Evolutionary conservation across 2,113 vertebrate genomes (phyloP).

Genomic region (Corythornis cristatus): DNA sequence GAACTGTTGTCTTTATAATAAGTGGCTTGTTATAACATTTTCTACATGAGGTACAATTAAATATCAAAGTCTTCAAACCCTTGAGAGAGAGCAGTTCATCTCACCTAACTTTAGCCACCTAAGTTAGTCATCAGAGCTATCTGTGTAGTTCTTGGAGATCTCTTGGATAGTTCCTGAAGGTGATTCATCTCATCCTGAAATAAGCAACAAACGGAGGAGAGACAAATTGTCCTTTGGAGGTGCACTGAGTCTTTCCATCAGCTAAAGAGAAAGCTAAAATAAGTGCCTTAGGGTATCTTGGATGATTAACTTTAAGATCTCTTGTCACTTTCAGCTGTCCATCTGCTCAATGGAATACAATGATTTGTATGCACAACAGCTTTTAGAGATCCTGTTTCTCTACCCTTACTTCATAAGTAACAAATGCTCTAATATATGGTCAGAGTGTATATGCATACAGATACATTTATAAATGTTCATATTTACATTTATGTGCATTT

Average conservation of each 20-base stretch:
- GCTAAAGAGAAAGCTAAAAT: background rate
- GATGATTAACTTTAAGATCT: background rate
- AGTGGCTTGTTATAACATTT: background rate
- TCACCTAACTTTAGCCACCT: background rate
- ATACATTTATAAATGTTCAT: background rate
- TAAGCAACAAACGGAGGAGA: background rate
- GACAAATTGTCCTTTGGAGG: background rate
- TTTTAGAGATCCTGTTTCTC: background rate
- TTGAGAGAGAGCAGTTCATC: background rate
- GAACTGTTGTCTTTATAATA: background rate
- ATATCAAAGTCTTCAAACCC: background rate
- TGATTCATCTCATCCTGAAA: background rate
- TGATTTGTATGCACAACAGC: background rate
- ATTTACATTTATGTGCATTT: background rate
- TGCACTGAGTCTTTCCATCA: background rate
- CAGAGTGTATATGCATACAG: background rate
- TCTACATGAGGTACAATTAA: background rate
- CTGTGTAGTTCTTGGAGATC: background rate
- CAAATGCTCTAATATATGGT: background rate
- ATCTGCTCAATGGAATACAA: background rate
- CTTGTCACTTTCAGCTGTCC: background rate
- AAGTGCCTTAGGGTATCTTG: background rate
- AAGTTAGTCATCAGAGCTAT: background rate
- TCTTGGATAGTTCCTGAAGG: background rate
- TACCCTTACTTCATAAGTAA: background rate